Conservation (phyloP, 2,888 invertebrate species). For the Napeogenes sylphis region DNA sequence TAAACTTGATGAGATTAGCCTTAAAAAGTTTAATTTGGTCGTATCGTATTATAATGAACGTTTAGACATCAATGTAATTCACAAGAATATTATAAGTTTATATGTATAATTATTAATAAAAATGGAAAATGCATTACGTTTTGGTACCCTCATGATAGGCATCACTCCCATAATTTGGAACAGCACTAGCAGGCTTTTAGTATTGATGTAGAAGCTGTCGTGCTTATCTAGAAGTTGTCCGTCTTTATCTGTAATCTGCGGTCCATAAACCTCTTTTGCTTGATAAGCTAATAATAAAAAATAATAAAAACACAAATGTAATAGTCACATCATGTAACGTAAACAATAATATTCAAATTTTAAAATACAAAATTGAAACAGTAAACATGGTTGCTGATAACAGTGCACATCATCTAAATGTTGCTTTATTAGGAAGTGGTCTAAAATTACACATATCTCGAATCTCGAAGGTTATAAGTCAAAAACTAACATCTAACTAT, state of each 20-base stretch:
- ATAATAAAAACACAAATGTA: background rate
- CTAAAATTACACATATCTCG: no score
- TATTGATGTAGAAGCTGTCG: slow-evolving; percentile 83
- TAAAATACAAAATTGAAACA: background rate
- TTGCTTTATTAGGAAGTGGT: no score
- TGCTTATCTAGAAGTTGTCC: slow-evolving; percentile 80
- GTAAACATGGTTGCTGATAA: no score
- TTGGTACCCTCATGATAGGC: slow-evolving; percentile 83
- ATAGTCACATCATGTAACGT: background rate
- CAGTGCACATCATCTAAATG: no score
- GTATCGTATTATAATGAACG: no score
- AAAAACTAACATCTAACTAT: no score
- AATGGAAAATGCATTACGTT: slow-evolving; percentile 49
- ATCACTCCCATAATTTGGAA: slow-evolving; percentile 87
- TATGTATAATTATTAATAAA: slow-evolving; percentile 15
- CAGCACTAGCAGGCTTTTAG: slow-evolving; percentile 82
- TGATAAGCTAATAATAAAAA: slow-evolving; percentile 45
- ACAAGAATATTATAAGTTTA: no score
- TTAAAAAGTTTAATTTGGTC: no score
- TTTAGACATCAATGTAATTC: no score
- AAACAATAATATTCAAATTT: background rate
- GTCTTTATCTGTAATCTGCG: slow-evolving; percentile 71
- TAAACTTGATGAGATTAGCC: no score
- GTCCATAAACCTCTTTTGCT: slow-evolving; percentile 64
- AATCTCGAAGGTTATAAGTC: background rate